Evolutionary conservation across 2,888 invertebrate species (phyloP), one percentile per base, ranked within the genome.

Genomic region (Agonopterix subpropinquella): DNA sequence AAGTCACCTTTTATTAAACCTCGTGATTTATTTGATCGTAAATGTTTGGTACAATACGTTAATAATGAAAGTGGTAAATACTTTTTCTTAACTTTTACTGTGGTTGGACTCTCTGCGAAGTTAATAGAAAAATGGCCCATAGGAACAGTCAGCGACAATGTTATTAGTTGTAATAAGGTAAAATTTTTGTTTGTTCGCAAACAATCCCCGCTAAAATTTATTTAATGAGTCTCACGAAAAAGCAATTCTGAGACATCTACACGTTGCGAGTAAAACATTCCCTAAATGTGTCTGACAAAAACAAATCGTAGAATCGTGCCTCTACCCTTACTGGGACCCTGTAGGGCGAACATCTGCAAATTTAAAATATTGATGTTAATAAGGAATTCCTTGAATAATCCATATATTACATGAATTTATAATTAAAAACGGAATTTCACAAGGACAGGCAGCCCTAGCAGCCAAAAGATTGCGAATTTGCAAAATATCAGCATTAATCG

Each of bases 401-500:
- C 28, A 39, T 39, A 39, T 39, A 39, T 39, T 39, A n/a, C 1
- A n/a, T 39, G n/a, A 39, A 39, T n/a, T n/a, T 28, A 28, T 28
- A 28, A 28, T 28, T 28, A 28, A 39, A 39, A 39, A 39, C 1
- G 39, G n/a, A 39, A 39, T n/a, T 39, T 9, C 2, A 10, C 9
- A 9, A 39, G n/a, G 37, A 9, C 4, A 1, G 18, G 11, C 41
- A 35, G 42, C 47, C 47, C 36, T 46, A 4, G 39, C 28, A 5
- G 39, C n/a, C 9, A 15, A 47, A 47, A 41, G 36, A 47, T 36
- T 18, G 10, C 28, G 35, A 7, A 8, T 46, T 28, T 52, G 52
- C 61, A 64, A 64, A 71, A 69, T 65, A 65, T 65, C 63, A 58
- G 56, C 65, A 63, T 65, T 70, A 70, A 70, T 67, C 71, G 65